Evolutionary conservation across 2,888 invertebrate species (phyloP).

Genomic region (Mamestra brassicae): DNA sequence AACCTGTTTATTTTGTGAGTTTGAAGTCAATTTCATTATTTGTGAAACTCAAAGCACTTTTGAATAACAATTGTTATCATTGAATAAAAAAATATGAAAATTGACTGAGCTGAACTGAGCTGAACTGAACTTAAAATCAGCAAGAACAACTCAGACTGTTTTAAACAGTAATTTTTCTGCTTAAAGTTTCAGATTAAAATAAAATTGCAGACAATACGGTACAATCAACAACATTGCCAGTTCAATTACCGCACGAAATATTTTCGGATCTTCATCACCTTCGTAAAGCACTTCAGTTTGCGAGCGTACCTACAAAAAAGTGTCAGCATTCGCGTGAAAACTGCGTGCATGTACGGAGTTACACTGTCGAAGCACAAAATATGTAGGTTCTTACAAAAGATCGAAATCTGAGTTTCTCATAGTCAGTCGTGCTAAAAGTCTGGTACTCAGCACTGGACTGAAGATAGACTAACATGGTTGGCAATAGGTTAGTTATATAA

Average conservation of each 20-base stretch:
- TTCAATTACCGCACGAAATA: not conserved
- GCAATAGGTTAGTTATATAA: no score
- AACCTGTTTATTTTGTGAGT: no score
- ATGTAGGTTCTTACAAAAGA: not conserved
- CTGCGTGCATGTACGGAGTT: slow-evolving; percentile 2
- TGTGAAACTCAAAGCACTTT: not conserved
- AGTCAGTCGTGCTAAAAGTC: no score
- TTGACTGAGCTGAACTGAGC: no score
- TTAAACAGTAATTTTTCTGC: not conserved
- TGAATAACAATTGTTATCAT: not conserved
- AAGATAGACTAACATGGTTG: no score
- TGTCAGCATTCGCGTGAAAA: slow-evolving; percentile 1
- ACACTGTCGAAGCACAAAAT: not conserved
- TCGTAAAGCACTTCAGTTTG: not conserved
- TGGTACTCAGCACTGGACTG: no score
- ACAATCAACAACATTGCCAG: not conserved
- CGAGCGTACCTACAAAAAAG: slow-evolving; percentile 11
- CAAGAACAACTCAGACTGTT: not conserved
- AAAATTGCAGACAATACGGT: not conserved
- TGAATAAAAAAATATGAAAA: not conserved
- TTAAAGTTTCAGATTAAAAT: not conserved
- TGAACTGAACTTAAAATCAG: not conserved
- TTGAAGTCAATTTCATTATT: not conserved
- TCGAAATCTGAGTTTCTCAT: not conserved
- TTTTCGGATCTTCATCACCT: not conserved